Evolutionary conservation across 2,113 vertebrate species (phyloP).

Genomic region (Mustelus asterias): DNA sequence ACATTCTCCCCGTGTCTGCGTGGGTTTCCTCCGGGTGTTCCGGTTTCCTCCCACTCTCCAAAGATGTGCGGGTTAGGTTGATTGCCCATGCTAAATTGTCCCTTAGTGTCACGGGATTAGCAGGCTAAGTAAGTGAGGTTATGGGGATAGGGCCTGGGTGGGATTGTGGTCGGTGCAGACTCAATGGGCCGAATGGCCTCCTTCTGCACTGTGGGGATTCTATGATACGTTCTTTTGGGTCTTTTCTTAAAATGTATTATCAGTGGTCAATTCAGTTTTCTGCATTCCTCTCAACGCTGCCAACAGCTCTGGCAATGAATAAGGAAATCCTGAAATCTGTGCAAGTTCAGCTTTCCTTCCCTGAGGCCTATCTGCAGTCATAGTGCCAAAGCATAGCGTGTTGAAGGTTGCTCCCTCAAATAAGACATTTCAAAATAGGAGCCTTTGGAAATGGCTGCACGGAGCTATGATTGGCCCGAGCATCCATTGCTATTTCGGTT

Average conservation of each 20-base stretch:
- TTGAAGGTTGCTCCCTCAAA: background rate
- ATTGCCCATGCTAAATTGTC: too few relatives aligned
- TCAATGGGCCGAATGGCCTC: too few relatives aligned
- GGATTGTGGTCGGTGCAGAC: too few relatives aligned
- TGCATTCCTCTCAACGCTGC: background rate
- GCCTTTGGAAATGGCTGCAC: background rate
- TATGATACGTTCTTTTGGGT: background rate
- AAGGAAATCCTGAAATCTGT: background rate
- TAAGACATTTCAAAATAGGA: background rate
- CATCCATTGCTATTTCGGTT: background rate
- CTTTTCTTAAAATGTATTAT: background rate
- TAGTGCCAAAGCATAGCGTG: background rate
- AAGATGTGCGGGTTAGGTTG: too few relatives aligned
- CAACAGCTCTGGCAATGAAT: background rate
- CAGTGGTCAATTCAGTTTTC: background rate
- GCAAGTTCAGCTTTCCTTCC: background rate
- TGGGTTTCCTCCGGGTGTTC: too few relatives aligned
- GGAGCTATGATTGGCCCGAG: background rate
- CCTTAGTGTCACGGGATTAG: too few relatives aligned
- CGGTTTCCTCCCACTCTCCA: too few relatives aligned
- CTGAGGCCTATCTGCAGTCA: background rate
- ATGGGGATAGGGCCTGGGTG: too few relatives aligned
- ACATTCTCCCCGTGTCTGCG: too few relatives aligned
- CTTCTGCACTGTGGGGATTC: too few relatives aligned
- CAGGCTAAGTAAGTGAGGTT: too few relatives aligned